Evolutionary conservation across 2,888 invertebrate species (phyloP).

Genomic region (Meloe dianella): DNA sequence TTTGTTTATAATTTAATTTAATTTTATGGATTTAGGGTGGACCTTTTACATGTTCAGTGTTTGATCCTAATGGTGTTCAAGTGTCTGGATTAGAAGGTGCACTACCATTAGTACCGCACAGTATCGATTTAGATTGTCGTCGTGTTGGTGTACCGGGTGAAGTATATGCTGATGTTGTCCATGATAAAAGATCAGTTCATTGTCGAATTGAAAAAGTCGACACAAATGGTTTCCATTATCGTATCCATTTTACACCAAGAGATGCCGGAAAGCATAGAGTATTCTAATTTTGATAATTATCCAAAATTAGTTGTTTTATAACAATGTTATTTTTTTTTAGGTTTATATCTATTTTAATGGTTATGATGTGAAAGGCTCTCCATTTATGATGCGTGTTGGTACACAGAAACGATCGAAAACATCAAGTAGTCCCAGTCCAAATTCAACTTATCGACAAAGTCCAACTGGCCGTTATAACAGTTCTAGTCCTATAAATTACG

Average conservation of each 20-base stretch:
- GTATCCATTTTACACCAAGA: slow-evolving; percentile 80
- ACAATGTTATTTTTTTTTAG: slow-evolving; percentile 54
- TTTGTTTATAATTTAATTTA: too few relatives aligned
- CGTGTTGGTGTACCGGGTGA: slow-evolving; percentile 86
- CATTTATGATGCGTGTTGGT: slow-evolving; percentile 85
- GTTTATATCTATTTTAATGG: slow-evolving; percentile 95
- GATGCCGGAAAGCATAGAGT: slow-evolving; percentile 81
- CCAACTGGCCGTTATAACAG: slow-evolving; percentile 51
- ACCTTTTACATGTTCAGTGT: slow-evolving; percentile 95
- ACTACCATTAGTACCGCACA: slow-evolving; percentile 83
- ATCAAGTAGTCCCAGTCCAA: slow-evolving; percentile 59
- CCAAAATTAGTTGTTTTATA: neutral
- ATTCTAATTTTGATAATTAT: slow-evolving; percentile 17
- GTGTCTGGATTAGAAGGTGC: slow-evolving; percentile 83
- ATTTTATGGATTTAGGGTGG: slow-evolving; percentile 70
- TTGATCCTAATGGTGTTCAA: slow-evolving; percentile 89
- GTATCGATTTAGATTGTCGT: slow-evolving; percentile 75
- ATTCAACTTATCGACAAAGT: slow-evolving; percentile 53
- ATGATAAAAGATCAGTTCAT: slow-evolving; percentile 84
- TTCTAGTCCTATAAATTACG: slow-evolving; percentile 47
- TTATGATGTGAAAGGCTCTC: slow-evolving; percentile 81
- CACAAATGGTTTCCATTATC: slow-evolving; percentile 69
- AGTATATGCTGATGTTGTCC: slow-evolving; percentile 87
- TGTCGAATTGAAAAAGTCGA: slow-evolving; percentile 83
- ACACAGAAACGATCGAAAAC: slow-evolving; percentile 70